Conservation (phyloP, 1,140 invertebrate species). For the Bombyx mandarina region DNA sequence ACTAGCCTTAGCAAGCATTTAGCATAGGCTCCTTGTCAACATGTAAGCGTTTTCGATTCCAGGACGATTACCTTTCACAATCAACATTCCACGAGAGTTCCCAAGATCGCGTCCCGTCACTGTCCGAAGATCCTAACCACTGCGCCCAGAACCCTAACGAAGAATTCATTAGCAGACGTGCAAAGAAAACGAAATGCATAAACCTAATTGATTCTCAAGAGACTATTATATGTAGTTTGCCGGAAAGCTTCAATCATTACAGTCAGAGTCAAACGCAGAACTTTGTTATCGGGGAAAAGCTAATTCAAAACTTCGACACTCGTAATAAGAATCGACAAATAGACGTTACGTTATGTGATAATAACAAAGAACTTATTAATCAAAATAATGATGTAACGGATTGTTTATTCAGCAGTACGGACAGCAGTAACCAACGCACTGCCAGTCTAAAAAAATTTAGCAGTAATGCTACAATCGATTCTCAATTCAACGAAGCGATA, state of each 20-base stretch:
- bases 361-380: constrained; percentile 1
- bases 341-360: background rate
- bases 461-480: background rate
- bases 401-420: background rate
- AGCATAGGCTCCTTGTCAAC: background rate
- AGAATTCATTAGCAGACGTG: constrained; percentile 4
- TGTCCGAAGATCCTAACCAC: background rate
- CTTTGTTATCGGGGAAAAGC: constrained; percentile 2
- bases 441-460: background rate
- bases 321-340: constrained; percentile 3
- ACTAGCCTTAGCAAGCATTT: background rate
- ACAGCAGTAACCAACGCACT: background rate
- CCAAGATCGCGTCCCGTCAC: background rate
- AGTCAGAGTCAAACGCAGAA: constrained; percentile 13
- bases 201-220: constrained; percentile 6
- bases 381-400: constrained; percentile 3
- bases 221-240: constrained; percentile 18
- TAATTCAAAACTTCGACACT: background rate
- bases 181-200: background rate
- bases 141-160: constrained; percentile 4
- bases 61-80: background rate
- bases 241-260: constrained; percentile 20
- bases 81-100: background rate
- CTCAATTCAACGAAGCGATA: background rate
- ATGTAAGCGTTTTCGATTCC: background rate